A percentile compares a stretch with the other conserved stretches of the same genome.
Evolutionary conservation across 2,797 vertebrate genomes (phyloP).

Genomic region (Protosalanx chinensis): DNA sequence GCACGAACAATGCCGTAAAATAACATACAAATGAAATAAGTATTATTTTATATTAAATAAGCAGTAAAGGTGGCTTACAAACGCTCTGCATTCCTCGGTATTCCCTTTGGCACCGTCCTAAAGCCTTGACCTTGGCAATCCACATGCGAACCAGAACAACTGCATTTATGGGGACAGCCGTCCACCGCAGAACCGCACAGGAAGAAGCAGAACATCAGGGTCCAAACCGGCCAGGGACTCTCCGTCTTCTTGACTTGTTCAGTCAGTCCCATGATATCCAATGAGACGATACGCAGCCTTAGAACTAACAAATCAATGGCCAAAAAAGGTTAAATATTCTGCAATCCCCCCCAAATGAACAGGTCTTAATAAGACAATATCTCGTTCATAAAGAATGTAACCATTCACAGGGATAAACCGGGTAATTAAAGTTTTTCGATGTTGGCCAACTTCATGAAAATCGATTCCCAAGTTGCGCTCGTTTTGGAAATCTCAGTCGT

Average conservation of each 20-base stretch:
- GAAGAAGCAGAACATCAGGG: slow-evolving; percentile 59
- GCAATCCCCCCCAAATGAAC: slow-evolving; percentile 9
- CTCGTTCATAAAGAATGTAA: neutral
- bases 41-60: neutral
- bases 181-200: slow-evolving; percentile 61
- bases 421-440: slow-evolving; percentile 30
- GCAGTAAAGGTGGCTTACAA: slow-evolving; percentile 81
- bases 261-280: slow-evolving; percentile 63
- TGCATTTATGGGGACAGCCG: slow-evolving; percentile 95
- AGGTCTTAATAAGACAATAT: neutral
- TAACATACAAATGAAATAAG: too few relatives aligned
- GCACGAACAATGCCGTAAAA: neutral
- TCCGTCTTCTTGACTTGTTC: slow-evolving; percentile 54
- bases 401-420: neutral
- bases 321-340: neutral
- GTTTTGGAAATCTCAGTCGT: slow-evolving; percentile 43
- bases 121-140: slow-evolving; percentile 95
- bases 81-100: slow-evolving; percentile 92
- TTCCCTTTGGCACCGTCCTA: slow-evolving; percentile 84
- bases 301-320: slow-evolving; percentile 29
- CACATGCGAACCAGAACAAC: slow-evolving; percentile 93
- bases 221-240: slow-evolving; percentile 54
- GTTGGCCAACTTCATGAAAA: slow-evolving; percentile 43
- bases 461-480: slow-evolving; percentile 29
- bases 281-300: slow-evolving; percentile 1